Percentiles rank a stretch among this genome's conserved stretches.
These are phyloP conservation scores for Peromyscus leucopus DNA, from an alignment of 2,113 vertebrate species.

Conservation along the genomic window DNA sequence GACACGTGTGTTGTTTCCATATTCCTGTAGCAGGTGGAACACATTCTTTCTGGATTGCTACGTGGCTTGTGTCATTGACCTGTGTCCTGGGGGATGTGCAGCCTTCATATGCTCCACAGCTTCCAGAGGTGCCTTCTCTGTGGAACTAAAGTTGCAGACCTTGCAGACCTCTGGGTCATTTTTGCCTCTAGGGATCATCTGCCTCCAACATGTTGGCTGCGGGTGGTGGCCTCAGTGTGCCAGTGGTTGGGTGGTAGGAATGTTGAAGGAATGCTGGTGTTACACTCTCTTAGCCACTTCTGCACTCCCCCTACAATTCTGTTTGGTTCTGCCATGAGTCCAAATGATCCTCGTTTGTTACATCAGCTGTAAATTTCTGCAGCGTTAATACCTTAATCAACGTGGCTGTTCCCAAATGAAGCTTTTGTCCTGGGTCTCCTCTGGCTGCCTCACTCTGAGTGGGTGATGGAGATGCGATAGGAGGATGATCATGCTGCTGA, in stretches of 20 bases:
- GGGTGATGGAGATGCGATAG: neutral
- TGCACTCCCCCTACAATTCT: too few relatives aligned
- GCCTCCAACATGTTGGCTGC: neutral
- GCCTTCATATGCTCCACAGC: neutral
- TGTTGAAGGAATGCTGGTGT: too few relatives aligned
- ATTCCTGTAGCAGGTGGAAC: neutral
- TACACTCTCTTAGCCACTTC: neutral
- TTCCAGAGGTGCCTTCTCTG: neutral
- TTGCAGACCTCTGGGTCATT: neutral
- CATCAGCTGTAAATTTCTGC: neutral
- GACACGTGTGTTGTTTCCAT: neutral
- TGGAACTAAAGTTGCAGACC: neutral
- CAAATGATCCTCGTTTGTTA: neutral
- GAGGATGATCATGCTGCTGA: neutral
- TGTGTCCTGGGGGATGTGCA: neutral
- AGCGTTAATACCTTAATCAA: neutral
- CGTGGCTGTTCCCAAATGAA: neutral
- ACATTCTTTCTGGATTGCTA: neutral
- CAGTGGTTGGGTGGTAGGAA: neutral
- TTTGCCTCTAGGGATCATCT: neutral
- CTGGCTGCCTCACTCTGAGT: neutral
- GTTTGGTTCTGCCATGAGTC: neutral
- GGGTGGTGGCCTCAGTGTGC: neutral
- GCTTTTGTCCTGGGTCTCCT: neutral
- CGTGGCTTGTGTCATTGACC: neutral